Conservation (phyloP, 2,113 vertebrate genomes). For the Furnarius figulus region DNA sequence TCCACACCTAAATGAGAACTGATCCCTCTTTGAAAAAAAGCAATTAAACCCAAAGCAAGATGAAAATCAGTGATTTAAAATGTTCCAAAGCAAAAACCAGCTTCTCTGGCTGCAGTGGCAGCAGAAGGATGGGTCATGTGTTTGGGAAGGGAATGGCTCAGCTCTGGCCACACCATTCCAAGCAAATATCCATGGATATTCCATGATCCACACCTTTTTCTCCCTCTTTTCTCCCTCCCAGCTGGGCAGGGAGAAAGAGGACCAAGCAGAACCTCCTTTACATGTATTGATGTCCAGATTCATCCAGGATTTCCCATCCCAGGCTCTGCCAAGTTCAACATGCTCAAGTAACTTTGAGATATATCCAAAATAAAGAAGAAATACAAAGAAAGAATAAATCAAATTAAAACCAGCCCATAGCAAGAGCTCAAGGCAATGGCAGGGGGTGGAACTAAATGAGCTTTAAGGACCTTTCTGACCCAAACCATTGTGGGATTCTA, state of each 20-base stretch:
- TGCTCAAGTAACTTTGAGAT: background rate
- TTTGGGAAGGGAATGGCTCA: background rate
- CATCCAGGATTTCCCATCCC: background rate
- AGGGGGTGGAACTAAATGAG: background rate
- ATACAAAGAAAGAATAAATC: background rate
- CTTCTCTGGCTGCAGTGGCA: background rate
- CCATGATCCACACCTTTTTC: accelerated
- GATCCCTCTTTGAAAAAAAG: background rate
- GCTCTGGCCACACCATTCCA: accelerated
- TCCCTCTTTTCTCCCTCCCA: background rate
- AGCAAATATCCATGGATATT: accelerated
- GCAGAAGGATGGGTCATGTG: background rate
- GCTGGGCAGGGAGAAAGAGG: background rate
- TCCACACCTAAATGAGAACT: slow-evolving; percentile 16
- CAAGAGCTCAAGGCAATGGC: background rate
- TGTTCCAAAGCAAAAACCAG: background rate
- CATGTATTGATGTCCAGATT: accelerated
- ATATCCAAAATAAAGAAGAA: background rate
- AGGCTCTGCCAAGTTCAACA: background rate
- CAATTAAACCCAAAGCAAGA: slow-evolving; percentile 3
- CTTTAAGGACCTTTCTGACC: background rate
- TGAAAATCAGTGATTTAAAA: background rate
- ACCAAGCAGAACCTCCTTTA: background rate
- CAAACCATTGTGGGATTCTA: background rate
- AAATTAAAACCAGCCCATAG: background rate